A percentile compares a stretch with the other conserved stretches of the same genome.
Evolutionary conservation across 2,888 invertebrate genomes (phyloP).

Genomic region (Biston stratarius): DNA sequence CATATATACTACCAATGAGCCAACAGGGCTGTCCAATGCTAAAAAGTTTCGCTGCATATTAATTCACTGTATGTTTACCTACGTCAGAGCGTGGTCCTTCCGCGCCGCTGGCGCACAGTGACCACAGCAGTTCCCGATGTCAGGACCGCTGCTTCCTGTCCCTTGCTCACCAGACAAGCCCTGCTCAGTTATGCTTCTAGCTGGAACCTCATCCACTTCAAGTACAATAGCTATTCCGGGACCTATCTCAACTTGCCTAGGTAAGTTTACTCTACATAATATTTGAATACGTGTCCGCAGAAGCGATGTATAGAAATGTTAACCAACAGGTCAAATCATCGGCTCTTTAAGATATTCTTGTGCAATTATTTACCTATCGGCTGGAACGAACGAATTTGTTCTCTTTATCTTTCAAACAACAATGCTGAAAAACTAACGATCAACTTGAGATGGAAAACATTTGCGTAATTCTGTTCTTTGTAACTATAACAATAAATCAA

Average conservation of each 20-base stretch:
- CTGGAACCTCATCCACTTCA: constrained; percentile 96
- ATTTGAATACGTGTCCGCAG: background rate
- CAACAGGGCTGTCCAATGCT: too few species aligned
- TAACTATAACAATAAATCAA: background rate
- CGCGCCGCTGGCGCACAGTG: constrained; percentile 92
- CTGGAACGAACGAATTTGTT: background rate
- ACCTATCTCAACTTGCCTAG: constrained; percentile 95
- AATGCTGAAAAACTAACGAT: too few species aligned
- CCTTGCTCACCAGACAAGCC: constrained; percentile 87
- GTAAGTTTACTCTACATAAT: constrained; percentile 72
- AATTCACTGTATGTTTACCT: constrained; percentile 27
- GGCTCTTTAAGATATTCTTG: background rate
- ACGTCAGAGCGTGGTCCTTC: constrained; percentile 91
- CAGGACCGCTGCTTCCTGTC: constrained; percentile 80
- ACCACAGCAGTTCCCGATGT: constrained; percentile 88
- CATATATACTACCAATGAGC: too few species aligned
- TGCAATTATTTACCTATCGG: background rate
- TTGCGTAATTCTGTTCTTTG: too few species aligned
- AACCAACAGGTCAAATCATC: background rate
- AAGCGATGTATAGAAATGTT: background rate
- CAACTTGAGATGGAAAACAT: too few species aligned
- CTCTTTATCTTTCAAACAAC: too few species aligned
- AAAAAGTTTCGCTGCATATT: too few species aligned
- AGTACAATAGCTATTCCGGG: constrained; percentile 95
- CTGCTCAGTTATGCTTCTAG: constrained; percentile 92